These are phyloP conservation scores for Heteromurus nitidus DNA, from an alignment of 2,888 invertebrate species.

Conservation along the genomic window DNA sequence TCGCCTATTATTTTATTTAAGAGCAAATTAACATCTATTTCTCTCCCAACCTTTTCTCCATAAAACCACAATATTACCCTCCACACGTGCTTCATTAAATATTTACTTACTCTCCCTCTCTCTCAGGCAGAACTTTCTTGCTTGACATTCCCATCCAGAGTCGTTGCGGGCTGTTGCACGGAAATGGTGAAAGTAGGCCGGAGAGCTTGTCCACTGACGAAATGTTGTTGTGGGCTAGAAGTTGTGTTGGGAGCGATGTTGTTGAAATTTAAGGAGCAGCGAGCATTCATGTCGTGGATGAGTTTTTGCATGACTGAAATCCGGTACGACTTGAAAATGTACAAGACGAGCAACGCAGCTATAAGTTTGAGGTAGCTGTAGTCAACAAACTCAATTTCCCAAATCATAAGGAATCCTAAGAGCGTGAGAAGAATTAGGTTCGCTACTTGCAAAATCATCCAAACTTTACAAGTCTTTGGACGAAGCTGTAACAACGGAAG, in stretches of 20 bases:
- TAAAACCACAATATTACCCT: constrained; percentile 33
- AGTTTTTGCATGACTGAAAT: constrained; percentile 61
- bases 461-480: constrained; percentile 56
- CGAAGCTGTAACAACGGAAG: constrained; percentile 43
- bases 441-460: constrained; percentile 60
- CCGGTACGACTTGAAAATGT: constrained; percentile 54
- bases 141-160: constrained; percentile 54
- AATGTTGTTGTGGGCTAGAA: constrained; percentile 23
- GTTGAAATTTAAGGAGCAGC: constrained; percentile 44
- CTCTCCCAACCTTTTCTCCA: constrained; percentile 40
- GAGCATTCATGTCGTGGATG: constrained; percentile 47
- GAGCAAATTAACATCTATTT: constrained; percentile 46
- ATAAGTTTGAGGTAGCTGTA: constrained; percentile 61
- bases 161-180: constrained; percentile 60
- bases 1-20: constrained; percentile 38
- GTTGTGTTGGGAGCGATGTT: constrained; percentile 16
- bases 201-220: constrained; percentile 32
- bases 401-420: constrained; percentile 64
- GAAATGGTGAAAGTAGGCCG: constrained; percentile 51
- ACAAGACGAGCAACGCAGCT: constrained; percentile 61
- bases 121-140: constrained; percentile 56
- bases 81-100: constrained; percentile 62
- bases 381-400: constrained; percentile 62
- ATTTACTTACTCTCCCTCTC: constrained; percentile 46
- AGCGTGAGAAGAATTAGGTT: constrained; percentile 64